A percentile compares a stretch with the other conserved stretches of the same genome.
phyloP scores from a whole-genome alignment of 1,140 invertebrate species.

The Araneus ventricosus region DNA sequence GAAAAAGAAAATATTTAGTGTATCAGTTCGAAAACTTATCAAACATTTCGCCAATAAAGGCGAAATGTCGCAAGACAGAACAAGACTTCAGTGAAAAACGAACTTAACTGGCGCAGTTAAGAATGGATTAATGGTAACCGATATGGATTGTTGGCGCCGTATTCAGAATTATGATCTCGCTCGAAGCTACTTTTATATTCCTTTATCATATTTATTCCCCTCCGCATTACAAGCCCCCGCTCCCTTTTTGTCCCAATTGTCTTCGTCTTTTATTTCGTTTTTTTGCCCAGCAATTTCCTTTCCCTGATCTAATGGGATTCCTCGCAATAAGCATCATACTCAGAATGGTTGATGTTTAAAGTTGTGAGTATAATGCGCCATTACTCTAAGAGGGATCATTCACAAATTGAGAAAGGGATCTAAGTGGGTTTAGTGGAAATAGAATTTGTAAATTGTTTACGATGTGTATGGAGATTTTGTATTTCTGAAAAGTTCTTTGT shows the following conservation, averaged over 20 bases:
- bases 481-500: too few relatives aligned
- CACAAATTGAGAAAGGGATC: not conserved
- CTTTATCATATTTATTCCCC: slow-evolving; percentile 12
- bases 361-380: slow-evolving; percentile 27
- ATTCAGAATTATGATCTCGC: not conserved
- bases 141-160: slow-evolving; percentile 41
- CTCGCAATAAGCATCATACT: slow-evolving; percentile 11
- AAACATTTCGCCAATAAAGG: too few relatives aligned
- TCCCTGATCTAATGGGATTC: slow-evolving; percentile 1
- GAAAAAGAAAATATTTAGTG: too few relatives aligned
- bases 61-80: not conserved
- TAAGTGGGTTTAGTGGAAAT: not conserved
- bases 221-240: not conserved
- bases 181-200: slow-evolving; percentile 5
- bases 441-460: not conserved
- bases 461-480: not conserved
- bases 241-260: not conserved
- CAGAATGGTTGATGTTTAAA: slow-evolving; percentile 12
- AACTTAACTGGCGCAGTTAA: not conserved
- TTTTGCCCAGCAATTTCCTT: not conserved
- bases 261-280: not conserved
- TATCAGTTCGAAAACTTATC: too few relatives aligned
- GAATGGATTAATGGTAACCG: slow-evolving; percentile 41
- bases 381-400: not conserved
- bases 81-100: not conserved